Conservation (phyloP, 1,140 invertebrate species). For the Leptonema lineaticorne region DNA sequence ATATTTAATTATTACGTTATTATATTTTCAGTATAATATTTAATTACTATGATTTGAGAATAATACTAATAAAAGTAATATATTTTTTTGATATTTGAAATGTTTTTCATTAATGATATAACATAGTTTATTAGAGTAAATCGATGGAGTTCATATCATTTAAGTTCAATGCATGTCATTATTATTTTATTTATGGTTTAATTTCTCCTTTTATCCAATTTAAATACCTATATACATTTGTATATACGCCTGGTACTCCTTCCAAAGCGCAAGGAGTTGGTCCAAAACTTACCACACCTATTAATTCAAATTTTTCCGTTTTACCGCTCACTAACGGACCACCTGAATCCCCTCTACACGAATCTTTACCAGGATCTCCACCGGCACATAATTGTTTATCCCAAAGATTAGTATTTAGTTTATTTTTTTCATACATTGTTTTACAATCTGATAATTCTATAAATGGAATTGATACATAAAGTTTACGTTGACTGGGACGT, state of each 20-base stretch:
- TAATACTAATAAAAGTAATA: too few relatives aligned
- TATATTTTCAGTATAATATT: too few relatives aligned
- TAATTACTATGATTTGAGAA: too few relatives aligned
- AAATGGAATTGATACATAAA: constrained; percentile 44
- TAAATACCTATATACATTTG: constrained; percentile 58
- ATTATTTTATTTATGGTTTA: constrained; percentile 41
- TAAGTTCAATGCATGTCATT: too few relatives aligned
- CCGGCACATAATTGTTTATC: constrained; percentile 66
- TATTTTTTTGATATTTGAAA: too few relatives aligned
- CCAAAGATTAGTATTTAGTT: constrained; percentile 49
- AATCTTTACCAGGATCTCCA: constrained; percentile 59
- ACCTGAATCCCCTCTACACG: constrained; percentile 57
- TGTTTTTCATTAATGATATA: too few relatives aligned
- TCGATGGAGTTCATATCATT: too few relatives aligned
- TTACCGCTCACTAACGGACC: constrained; percentile 63
- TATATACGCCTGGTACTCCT: constrained; percentile 63
- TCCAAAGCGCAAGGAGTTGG: constrained; percentile 56
- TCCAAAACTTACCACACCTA: constrained; percentile 65
- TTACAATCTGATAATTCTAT: constrained; percentile 33
- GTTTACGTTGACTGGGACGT: constrained; percentile 45
- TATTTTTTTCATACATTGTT: constrained; percentile 6
- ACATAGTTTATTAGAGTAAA: too few relatives aligned
- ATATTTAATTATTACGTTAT: too few relatives aligned
- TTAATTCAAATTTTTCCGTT: constrained; percentile 48
- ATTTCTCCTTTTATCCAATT: constrained; percentile 57